Conservation (phyloP, 1,140 invertebrate species). For the Hyles euphorbiae region DNA sequence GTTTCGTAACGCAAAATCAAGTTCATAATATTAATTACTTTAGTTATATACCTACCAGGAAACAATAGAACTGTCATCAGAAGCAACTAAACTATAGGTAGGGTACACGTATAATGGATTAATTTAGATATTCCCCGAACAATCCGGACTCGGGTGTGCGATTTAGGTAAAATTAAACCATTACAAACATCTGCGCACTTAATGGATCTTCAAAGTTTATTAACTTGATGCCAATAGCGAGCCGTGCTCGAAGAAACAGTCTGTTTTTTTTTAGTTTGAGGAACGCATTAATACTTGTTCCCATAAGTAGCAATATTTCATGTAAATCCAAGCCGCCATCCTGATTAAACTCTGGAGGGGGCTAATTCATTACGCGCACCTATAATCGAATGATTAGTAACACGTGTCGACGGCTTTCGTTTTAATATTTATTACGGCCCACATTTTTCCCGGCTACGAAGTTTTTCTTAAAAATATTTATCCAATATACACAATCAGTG, state of each 20-base stretch:
- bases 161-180: conserved; percentile 66
- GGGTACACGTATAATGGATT: conserved; percentile 35
- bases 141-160: conserved; percentile 39
- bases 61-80: conserved; percentile 11
- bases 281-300: conserved; percentile 15
- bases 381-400: conserved; percentile 65
- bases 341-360: conserved; percentile 44
- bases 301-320: conserved; percentile 29
- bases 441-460: conserved; percentile 55
- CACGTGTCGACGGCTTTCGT: conserved; percentile 58
- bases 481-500: conserved; percentile 67
- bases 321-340: conserved; percentile 24
- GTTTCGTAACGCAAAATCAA: too few species aligned
- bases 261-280: conserved; percentile 16
- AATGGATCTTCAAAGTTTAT: conserved; percentile 11
- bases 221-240: conserved; percentile 9
- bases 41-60: not conserved
- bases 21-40: too few species aligned
- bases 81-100: conserved; percentile 26
- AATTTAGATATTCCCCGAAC: conserved; percentile 48
- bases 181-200: conserved; percentile 58
- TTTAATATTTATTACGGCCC: conserved; percentile 56
- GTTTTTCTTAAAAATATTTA: conserved; percentile 71
- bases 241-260: conserved; percentile 6
- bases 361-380: conserved; percentile 50